Evolutionary conservation across 1,140 invertebrate genomes (phyloP).

Genomic region (Drosophila teissieri): DNA sequence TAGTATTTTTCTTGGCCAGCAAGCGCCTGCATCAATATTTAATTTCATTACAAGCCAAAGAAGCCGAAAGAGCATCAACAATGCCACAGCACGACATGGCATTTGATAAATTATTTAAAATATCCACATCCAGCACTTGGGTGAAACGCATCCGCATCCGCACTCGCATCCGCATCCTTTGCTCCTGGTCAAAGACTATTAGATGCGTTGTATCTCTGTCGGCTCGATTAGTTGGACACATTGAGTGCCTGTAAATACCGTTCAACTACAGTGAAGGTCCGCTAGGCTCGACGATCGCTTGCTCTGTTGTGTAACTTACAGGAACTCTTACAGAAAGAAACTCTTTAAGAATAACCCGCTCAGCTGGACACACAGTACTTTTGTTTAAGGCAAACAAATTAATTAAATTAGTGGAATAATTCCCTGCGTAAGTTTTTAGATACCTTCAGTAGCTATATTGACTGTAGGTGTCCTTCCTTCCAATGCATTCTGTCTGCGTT

Average conservation of each 20-base stretch:
- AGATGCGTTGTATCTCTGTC: constrained; percentile 36
- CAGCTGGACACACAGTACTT: too few relatives aligned
- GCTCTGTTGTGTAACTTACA: background rate
- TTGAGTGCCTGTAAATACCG: constrained; percentile 51
- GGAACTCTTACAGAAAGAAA: background rate
- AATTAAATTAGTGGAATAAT: too few relatives aligned
- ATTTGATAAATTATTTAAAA: constrained; percentile 74
- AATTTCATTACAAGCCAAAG: constrained; percentile 78
- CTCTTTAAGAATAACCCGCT: too few relatives aligned
- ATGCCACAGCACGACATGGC: constrained; percentile 57
- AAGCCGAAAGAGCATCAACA: constrained; percentile 72
- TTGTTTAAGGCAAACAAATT: too few relatives aligned
- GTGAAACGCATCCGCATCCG: constrained; percentile 8
- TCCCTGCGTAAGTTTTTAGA: background rate
- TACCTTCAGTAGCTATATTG: background rate
- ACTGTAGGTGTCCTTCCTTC: constrained; percentile 8
- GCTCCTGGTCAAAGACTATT: constrained; percentile 39
- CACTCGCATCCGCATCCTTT: background rate
- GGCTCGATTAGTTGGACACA: constrained; percentile 55
- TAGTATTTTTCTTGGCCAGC: constrained; percentile 42
- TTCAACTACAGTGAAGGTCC: constrained; percentile 12
- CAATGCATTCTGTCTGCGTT: constrained; percentile 2
- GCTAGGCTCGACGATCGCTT: background rate
- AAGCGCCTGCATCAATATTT: constrained; percentile 73
- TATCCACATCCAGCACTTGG: constrained; percentile 41